phyloP scores from a whole-genome alignment of 2,797 vertebrate species.

The Lutjanus campechanus region DNA sequence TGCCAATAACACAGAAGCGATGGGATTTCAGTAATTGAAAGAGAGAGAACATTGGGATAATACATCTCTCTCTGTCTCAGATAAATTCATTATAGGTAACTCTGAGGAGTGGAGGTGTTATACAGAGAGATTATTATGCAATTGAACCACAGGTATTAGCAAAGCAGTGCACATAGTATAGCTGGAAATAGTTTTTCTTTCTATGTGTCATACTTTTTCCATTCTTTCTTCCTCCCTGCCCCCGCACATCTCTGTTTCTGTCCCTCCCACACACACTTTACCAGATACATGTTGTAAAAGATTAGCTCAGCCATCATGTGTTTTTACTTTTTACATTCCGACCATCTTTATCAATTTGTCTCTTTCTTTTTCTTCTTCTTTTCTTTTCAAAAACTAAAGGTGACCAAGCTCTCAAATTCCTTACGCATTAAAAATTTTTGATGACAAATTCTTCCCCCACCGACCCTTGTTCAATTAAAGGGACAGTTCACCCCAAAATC shows the following conservation, averaged over 20 bases:
- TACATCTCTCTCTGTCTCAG: constrained; percentile 36
- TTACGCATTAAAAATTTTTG: neutral
- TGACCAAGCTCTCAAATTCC: neutral
- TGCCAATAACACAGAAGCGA: constrained; percentile 48
- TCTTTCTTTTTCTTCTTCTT: neutral
- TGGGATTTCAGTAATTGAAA: constrained; percentile 61
- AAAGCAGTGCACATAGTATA: constrained; percentile 33
- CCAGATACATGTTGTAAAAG: constrained; percentile 63
- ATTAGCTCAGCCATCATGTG: constrained; percentile 29
- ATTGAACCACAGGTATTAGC: constrained; percentile 65
- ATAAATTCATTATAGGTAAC: constrained; percentile 63
- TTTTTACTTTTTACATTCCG: constrained; percentile 3
- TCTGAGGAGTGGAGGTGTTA: constrained; percentile 61
- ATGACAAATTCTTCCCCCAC: neutral
- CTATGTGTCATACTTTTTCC: constrained; percentile 76
- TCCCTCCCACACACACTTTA: constrained; percentile 68
- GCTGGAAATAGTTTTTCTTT: constrained; percentile 76
- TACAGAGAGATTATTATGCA: constrained; percentile 63
- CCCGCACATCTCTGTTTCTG: constrained; percentile 64
- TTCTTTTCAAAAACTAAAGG: neutral
- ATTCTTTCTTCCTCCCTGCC: constrained; percentile 68
- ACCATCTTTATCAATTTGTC: neutral
- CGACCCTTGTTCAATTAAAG: too few relatives aligned
- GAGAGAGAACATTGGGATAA: constrained; percentile 32
- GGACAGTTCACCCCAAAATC: too few relatives aligned